These are phyloP conservation scores for Sclerodermus sp. DNA, from an alignment of 2,888 invertebrate species.

Conservation along the genomic window DNA sequence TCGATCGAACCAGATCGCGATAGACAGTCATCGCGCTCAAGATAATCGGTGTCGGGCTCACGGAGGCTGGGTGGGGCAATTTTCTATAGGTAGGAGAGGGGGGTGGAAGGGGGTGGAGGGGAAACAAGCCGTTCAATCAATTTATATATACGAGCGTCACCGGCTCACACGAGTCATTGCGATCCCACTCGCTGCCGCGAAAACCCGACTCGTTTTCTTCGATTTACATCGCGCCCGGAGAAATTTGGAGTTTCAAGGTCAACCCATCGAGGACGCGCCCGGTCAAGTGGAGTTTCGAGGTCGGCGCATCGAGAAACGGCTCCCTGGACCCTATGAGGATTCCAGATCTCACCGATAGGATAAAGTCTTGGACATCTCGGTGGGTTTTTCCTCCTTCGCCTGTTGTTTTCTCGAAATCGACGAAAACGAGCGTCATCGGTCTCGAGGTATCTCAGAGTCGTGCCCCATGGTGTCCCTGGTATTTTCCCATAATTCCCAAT, in stretches of 20 bases:
- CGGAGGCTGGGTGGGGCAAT: background rate
- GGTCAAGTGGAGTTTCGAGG: too few relatives aligned
- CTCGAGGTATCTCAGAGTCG: too few relatives aligned
- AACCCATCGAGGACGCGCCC: constrained; percentile 8
- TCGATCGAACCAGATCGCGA: background rate
- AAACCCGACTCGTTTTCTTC: background rate
- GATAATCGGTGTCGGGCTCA: background rate
- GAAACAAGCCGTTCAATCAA: constrained; percentile 10
- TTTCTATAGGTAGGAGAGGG: background rate
- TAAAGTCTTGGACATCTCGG: too few relatives aligned
- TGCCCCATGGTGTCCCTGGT: too few relatives aligned
- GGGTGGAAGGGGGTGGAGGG: constrained; percentile 8
- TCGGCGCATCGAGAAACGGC: too few relatives aligned
- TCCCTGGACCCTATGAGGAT: too few relatives aligned
- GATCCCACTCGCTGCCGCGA: constrained; percentile 1
- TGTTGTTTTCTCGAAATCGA: too few relatives aligned
- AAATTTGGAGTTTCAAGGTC: constrained; percentile 18
- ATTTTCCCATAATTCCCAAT: too few relatives aligned
- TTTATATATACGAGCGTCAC: constrained; percentile 27
- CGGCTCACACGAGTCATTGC: constrained; percentile 15
- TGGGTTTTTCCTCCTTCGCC: too few relatives aligned
- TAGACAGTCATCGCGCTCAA: constrained; percentile 2
- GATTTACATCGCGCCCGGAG: background rate
- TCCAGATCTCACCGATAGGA: too few relatives aligned
- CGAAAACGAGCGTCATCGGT: too few relatives aligned